These are phyloP conservation scores for Lynx canadensis DNA, from an alignment of 2,113 vertebrate genomes.

Conservation along the genomic window DNA sequence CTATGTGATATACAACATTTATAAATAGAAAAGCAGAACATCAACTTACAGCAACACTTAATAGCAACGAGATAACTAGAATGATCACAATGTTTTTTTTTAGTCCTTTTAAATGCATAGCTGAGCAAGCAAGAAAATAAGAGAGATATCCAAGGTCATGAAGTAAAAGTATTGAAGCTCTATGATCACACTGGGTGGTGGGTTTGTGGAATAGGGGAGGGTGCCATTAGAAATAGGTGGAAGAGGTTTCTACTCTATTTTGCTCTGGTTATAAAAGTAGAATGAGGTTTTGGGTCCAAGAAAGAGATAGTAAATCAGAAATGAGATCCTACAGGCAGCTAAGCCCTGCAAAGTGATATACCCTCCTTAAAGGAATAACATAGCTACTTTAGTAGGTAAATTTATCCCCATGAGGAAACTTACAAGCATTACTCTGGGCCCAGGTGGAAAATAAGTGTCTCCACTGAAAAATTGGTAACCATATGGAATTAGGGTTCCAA, in stretches of 20 bases:
- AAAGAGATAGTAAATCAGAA: background rate
- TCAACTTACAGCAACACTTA: background rate
- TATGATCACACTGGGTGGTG: background rate
- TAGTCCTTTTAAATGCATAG: background rate
- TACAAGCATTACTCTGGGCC: background rate
- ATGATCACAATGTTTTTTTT: background rate
- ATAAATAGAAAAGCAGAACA: constrained; percentile 5
- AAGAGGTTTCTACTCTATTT: background rate
- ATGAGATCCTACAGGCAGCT: background rate
- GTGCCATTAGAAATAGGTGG: background rate
- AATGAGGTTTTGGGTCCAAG: background rate
- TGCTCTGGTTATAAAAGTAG: background rate
- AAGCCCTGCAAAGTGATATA: background rate
- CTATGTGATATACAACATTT: background rate
- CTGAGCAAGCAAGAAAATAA: background rate
- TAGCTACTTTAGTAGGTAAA: background rate
- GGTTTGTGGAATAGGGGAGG: background rate
- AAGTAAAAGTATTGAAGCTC: background rate
- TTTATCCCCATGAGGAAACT: background rate
- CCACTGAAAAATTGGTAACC: background rate
- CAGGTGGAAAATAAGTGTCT: background rate
- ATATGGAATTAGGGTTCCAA: background rate
- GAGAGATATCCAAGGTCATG: background rate
- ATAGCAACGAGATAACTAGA: background rate
- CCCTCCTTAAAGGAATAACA: background rate